A percentile compares a stretch with the other conserved stretches of the same genome.
Evolutionary conservation across 2,888 invertebrate species (phyloP).

Genomic region (Microctonus hyperodae): DNA sequence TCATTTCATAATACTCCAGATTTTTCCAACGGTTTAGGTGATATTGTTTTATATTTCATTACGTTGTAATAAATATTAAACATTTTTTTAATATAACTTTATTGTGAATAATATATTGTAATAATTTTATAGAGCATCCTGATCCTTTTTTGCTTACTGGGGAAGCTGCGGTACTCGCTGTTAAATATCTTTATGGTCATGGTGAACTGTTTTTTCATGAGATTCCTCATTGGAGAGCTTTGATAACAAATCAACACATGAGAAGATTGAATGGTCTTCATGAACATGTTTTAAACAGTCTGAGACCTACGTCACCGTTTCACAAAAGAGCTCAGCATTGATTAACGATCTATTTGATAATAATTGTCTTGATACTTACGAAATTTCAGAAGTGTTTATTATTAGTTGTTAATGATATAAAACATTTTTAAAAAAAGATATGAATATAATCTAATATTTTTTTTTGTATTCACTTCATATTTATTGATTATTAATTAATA

Average conservation of each 20-base stretch:
- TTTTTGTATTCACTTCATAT: background rate
- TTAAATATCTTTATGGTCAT: slow-evolving; percentile 66
- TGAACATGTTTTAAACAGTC: slow-evolving; percentile 70
- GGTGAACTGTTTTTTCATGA: slow-evolving; percentile 71
- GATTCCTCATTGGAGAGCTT: slow-evolving; percentile 70
- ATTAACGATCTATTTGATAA: background rate
- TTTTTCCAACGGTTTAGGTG: slow-evolving; percentile 63
- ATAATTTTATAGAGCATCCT: slow-evolving; percentile 54
- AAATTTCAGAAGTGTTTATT: no score
- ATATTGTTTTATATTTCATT: slow-evolving; percentile 9
- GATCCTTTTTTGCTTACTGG: slow-evolving; percentile 72
- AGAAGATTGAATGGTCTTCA: slow-evolving; percentile 69
- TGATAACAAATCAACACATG: slow-evolving; percentile 70
- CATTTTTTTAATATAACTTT: background rate
- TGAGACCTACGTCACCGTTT: slow-evolving; percentile 70
- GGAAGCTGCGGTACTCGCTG: slow-evolving; percentile 67
- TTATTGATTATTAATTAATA: no score
- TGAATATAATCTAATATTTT: background rate
- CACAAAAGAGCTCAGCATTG: slow-evolving; percentile 56
- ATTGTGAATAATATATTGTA: slow-evolving; percentile 20
- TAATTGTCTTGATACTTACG: no score
- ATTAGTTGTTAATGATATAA: no score
- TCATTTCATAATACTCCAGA: slow-evolving; percentile 60
- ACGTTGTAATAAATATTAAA: slow-evolving; percentile 4
- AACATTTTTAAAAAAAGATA: no score